Conservation (phyloP, 92 coral and sea anemone species). For the Pocillopora grandis region DNA sequence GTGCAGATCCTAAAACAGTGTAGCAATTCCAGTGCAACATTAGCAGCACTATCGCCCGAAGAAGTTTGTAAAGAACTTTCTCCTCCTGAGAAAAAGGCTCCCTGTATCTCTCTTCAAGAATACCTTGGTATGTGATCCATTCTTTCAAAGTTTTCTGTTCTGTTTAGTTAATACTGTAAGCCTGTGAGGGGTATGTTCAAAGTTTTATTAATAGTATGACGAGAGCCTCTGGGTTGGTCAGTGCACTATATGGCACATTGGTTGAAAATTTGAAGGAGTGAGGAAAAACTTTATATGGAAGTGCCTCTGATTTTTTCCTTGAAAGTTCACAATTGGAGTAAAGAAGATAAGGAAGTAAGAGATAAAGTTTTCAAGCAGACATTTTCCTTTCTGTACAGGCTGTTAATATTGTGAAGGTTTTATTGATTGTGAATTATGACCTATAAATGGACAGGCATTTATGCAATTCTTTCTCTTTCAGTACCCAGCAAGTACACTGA, state of each 20-base stretch:
- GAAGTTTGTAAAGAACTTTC: slow-evolving; percentile 78
- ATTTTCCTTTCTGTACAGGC: too few relatives aligned
- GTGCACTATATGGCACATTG: too few relatives aligned
- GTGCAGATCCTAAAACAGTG: slow-evolving; percentile 81
- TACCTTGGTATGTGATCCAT: slow-evolving; percentile 74
- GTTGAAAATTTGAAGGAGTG: background rate
- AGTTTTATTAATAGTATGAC: too few relatives aligned
- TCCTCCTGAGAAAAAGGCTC: slow-evolving; percentile 75
- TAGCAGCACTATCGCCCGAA: slow-evolving; percentile 48
- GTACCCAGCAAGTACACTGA: slow-evolving; percentile 88
- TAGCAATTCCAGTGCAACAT: slow-evolving; percentile 67
- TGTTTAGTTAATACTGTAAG: background rate
- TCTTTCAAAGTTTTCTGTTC: background rate
- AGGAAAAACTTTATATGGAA: background rate
- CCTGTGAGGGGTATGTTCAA: too few relatives aligned
- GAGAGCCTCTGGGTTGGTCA: too few relatives aligned
- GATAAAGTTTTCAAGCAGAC: too few relatives aligned
- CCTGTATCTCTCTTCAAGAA: slow-evolving; percentile 81
- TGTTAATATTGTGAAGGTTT: too few relatives aligned
- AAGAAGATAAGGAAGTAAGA: background rate
- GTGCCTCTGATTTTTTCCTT: too few relatives aligned
- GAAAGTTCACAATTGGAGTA: too few relatives aligned
- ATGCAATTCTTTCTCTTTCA: slow-evolving; percentile 15
- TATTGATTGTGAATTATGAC: too few relatives aligned
- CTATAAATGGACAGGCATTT: too few relatives aligned